Percentiles rank a stretch among this genome's conserved stretches.
phyloP scores from a whole-genome alignment of 2,113 vertebrate genomes.

The Callipepla californica region DNA sequence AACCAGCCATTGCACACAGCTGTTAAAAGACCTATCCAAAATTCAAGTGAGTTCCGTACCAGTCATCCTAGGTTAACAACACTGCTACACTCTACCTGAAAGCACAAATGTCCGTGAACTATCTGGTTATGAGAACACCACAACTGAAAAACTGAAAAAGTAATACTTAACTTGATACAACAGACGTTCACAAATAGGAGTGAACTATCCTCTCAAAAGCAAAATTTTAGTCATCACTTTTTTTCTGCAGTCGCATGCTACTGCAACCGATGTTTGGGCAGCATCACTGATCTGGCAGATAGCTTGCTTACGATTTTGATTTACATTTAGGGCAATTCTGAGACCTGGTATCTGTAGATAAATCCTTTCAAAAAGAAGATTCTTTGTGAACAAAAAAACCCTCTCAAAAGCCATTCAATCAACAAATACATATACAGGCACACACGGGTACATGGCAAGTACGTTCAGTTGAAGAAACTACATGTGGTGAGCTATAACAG shows the following conservation, averaged over 20 bases:
- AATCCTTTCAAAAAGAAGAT: neutral
- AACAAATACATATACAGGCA: neutral
- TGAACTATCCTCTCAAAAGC: neutral
- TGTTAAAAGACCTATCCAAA: neutral
- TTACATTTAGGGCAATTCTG: neutral
- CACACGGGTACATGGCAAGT: neutral
- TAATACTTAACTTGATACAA: neutral
- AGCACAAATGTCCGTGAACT: neutral
- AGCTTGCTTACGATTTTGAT: neutral
- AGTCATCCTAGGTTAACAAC: neutral
- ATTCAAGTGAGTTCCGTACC: neutral
- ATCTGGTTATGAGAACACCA: neutral
- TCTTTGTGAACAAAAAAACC: neutral
- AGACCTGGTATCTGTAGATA: neutral
- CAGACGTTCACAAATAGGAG: neutral
- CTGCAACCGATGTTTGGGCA: neutral
- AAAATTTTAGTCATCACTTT: fast-evolving
- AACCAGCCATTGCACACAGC: neutral
- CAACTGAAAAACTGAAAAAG: neutral
- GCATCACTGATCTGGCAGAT: neutral
- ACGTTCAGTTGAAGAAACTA: neutral
- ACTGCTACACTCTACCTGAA: neutral
- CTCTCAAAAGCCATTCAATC: neutral
- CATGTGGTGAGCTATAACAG: neutral
- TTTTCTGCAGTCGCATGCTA: neutral